phyloP scores from a whole-genome alignment of 1,140 invertebrate genomes.

The Ctenoplectra terminalis region DNA sequence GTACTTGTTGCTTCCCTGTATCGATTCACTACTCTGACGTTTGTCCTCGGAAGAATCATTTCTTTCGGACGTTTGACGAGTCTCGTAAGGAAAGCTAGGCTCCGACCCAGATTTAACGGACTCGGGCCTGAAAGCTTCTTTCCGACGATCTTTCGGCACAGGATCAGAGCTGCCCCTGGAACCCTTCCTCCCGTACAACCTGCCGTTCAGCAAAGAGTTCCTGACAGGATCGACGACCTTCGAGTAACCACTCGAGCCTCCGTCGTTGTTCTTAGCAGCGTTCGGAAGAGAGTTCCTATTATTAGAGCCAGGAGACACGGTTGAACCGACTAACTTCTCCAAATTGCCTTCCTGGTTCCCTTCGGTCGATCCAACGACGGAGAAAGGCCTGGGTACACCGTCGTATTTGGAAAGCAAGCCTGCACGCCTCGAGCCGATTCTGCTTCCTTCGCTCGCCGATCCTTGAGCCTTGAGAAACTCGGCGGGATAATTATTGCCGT shows the following conservation, averaged over 20 bases:
- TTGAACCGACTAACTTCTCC: not conserved
- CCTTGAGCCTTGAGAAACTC: not conserved
- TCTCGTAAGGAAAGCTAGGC: not conserved
- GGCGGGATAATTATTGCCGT: not conserved
- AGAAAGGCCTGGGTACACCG: constrained; percentile 43
- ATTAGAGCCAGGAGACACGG: not conserved
- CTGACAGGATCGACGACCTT: not conserved
- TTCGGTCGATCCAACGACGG: not conserved
- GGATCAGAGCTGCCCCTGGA: not conserved
- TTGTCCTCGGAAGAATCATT: too few species aligned
- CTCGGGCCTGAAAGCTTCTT: not conserved
- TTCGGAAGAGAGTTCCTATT: not conserved
- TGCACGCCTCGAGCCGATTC: not conserved
- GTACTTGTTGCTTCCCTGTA: not conserved
- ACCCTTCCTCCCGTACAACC: not conserved
- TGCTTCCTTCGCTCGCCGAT: not conserved
- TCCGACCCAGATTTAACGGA: not conserved
- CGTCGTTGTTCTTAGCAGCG: not conserved
- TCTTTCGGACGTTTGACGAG: not conserved
- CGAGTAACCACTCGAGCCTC: not conserved
- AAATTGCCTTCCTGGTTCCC: not conserved
- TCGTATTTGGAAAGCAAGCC: constrained; percentile 34
- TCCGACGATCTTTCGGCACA: not conserved
- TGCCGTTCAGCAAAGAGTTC: not conserved
- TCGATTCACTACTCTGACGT: not conserved